These are phyloP conservation scores for Agelastica alni DNA, from an alignment of 2,888 invertebrate genomes.

Conservation along the genomic window DNA sequence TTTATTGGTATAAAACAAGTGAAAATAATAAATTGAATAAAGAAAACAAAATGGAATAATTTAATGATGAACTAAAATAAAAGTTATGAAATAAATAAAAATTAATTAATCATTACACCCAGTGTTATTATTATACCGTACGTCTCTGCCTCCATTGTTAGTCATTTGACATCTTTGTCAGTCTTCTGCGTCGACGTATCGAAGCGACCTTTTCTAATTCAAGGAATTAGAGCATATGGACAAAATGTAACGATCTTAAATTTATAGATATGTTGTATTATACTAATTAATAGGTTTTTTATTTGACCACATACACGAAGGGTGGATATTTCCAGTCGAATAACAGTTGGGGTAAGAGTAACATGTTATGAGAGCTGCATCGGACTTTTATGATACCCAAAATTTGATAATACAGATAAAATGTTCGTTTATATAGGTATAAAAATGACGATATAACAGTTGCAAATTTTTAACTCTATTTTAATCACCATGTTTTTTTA, in stretches of 20 bases:
- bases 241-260: conserved; percentile 20
- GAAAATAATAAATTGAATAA: no score
- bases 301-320: conserved; percentile 19
- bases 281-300: conserved; percentile 31
- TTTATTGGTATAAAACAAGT: no score
- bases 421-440: no score
- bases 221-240: conserved; percentile 26
- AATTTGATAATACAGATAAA: no score
- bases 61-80: no score
- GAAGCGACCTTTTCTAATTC: conserved; percentile 21
- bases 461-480: no score
- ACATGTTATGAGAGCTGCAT: no score
- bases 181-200: conserved; percentile 3
- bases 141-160: conserved; percentile 8
- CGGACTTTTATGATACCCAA: no score
- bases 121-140: neutral
- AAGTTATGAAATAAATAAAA: neutral
- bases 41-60: no score
- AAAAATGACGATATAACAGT: no score
- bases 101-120: neutral
- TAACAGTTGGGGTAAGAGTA: neutral
- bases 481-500: no score
- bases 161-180: conserved; percentile 9
- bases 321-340: conserved; percentile 11
- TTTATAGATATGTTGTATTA: conserved; percentile 26